These are phyloP conservation scores for Erebia aethiops DNA, from an alignment of 2,888 invertebrate species.

Conservation along the genomic window DNA sequence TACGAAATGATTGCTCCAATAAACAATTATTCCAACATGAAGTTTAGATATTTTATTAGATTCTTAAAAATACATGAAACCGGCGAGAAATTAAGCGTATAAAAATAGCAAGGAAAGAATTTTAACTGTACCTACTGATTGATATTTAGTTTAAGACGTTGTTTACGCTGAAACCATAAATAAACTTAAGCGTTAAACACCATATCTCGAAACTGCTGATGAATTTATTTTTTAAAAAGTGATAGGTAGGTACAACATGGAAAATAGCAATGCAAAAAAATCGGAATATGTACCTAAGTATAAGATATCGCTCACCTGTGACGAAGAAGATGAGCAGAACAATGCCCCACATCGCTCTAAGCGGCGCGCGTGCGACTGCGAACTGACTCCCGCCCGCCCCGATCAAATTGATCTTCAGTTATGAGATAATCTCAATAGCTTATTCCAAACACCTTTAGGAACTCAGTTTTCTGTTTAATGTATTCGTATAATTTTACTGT, in stretches of 20 bases:
- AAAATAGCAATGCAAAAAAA: not conserved
- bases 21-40: not conserved
- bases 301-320: conserved; percentile 54
- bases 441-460: conserved; percentile 33
- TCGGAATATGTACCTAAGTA: not conserved
- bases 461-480: conserved; percentile 42
- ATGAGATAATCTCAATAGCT: conserved; percentile 52
- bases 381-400: conserved; percentile 61
- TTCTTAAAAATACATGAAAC: too few species aligned
- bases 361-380: conserved; percentile 44
- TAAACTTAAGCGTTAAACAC: too few species aligned
- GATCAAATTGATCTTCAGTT: conserved; percentile 59
- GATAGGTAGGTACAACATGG: not conserved
- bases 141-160: too few species aligned
- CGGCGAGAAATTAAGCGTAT: too few species aligned
- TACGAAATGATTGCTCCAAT: not conserved
- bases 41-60: too few species aligned
- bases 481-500: not conserved
- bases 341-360: conserved; percentile 52
- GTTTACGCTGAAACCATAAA: too few species aligned
- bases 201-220: too few species aligned
- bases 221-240: too few species aligned
- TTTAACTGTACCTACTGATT: too few species aligned
- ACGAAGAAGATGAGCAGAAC: conserved; percentile 59
- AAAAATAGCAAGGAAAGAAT: too few species aligned